These are phyloP conservation scores for Threskiornis aethiopicus DNA, from an alignment of 2,797 vertebrate genomes.

Conservation along the genomic window DNA sequence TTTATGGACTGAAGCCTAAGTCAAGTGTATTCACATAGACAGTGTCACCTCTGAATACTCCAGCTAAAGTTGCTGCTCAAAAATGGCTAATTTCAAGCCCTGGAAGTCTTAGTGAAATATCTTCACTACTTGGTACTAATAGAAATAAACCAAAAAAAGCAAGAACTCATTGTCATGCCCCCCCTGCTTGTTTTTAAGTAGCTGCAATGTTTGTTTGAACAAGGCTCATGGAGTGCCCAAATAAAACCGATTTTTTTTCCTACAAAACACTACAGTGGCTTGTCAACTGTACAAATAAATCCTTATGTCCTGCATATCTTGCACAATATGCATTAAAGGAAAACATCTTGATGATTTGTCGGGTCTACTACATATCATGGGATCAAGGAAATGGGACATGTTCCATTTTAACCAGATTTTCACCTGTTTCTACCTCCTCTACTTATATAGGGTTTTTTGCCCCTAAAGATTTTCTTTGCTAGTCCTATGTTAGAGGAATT, in stretches of 20 bases:
- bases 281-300: neutral
- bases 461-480: neutral
- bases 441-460: neutral
- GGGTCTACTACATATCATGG: neutral
- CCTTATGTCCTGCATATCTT: neutral
- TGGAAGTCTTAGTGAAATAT: constrained; percentile 76
- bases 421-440: neutral
- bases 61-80: constrained; percentile 78
- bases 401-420: neutral
- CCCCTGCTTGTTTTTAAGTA: neutral
- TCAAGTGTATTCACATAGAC: constrained; percentile 81
- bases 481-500: neutral
- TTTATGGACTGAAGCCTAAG: constrained; percentile 83
- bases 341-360: neutral
- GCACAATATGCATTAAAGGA: neutral
- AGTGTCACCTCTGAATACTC: constrained; percentile 79
- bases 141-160: constrained; percentile 69
- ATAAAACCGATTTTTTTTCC: neutral
- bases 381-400: neutral
- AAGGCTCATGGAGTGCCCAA: neutral
- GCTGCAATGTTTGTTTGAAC: neutral
- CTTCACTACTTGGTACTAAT: constrained; percentile 81
- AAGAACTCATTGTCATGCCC: neutral
- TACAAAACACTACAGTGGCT: neutral
- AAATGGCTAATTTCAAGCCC: constrained; percentile 83